phyloP scores from a whole-genome alignment of 1,140 invertebrate genomes.

The Ceratina japonica region DNA sequence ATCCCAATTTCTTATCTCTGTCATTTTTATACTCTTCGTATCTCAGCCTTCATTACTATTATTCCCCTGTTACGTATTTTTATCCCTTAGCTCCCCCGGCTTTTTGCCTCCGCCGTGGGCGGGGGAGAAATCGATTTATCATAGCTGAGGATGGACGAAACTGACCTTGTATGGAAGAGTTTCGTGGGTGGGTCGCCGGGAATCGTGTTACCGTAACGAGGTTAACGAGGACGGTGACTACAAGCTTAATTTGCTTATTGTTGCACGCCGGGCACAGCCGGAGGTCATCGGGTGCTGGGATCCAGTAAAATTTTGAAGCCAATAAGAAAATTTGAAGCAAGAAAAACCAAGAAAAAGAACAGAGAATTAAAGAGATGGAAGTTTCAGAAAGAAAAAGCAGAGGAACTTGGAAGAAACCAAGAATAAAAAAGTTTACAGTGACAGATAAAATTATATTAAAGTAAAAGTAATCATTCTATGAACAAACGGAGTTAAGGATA shows the following conservation, averaged over 20 bases:
- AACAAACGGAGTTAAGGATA: background rate
- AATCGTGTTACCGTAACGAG: slow-evolving; percentile 22
- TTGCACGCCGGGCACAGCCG: background rate
- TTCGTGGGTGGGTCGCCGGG: slow-evolving; percentile 17
- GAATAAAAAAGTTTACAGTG: background rate
- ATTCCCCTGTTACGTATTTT: background rate
- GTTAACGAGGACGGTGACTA: slow-evolving; percentile 3
- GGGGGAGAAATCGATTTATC: slow-evolving; percentile 13
- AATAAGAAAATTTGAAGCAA: background rate
- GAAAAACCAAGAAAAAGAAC: background rate
- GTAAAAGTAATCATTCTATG: no score
- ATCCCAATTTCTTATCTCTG: background rate
- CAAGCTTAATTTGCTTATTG: slow-evolving; percentile 27
- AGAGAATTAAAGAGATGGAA: background rate
- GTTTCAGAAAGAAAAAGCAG: background rate
- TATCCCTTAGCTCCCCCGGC: background rate
- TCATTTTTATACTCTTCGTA: background rate
- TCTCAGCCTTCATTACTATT: background rate
- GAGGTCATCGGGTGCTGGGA: no score
- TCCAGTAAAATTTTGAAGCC: background rate
- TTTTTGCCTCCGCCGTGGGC: background rate
- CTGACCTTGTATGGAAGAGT: slow-evolving; percentile 15
- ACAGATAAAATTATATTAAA: background rate
- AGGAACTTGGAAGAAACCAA: background rate
- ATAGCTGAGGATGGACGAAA: slow-evolving; percentile 16